These are phyloP conservation scores for Notoglanidium macrostoma DNA, from an alignment of 2,797 vertebrate species.

Conservation along the genomic window DNA sequence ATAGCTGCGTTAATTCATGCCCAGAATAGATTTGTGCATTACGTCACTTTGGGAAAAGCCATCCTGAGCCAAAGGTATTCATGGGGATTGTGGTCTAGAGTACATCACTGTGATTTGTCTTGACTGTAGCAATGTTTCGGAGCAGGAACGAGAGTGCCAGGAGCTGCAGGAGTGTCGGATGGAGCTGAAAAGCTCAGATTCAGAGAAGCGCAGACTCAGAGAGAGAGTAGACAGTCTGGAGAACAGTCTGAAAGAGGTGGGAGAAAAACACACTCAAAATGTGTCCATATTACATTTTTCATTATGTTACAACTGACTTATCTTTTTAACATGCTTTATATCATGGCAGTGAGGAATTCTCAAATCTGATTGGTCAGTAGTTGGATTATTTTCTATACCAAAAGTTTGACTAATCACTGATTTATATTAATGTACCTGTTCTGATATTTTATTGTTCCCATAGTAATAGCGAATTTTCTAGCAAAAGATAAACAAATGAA, in stretches of 20 bases:
- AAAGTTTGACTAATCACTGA: neutral
- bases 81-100: neutral
- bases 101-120: neutral
- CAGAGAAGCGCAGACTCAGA: slow-evolving; percentile 70
- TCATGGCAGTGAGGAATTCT: neutral
- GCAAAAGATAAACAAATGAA: neutral
- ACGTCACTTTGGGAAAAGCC: neutral
- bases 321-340: neutral
- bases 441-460: neutral
- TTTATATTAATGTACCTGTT: neutral
- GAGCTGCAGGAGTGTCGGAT: slow-evolving; percentile 73
- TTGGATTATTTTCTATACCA: neutral
- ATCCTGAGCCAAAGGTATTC: neutral
- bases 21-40: neutral
- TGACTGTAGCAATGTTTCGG: neutral
- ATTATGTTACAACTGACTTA: neutral
- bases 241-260: slow-evolving; percentile 73
- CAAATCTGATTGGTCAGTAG: neutral
- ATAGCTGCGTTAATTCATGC: neutral
- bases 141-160: slow-evolving; percentile 68
- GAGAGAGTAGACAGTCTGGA: slow-evolving; percentile 72
- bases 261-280: neutral
- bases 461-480: neutral
- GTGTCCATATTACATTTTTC: neutral
- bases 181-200: slow-evolving; percentile 68